Conservation (phyloP, 2,888 invertebrate genomes). For the Xestia sexstrigata region DNA sequence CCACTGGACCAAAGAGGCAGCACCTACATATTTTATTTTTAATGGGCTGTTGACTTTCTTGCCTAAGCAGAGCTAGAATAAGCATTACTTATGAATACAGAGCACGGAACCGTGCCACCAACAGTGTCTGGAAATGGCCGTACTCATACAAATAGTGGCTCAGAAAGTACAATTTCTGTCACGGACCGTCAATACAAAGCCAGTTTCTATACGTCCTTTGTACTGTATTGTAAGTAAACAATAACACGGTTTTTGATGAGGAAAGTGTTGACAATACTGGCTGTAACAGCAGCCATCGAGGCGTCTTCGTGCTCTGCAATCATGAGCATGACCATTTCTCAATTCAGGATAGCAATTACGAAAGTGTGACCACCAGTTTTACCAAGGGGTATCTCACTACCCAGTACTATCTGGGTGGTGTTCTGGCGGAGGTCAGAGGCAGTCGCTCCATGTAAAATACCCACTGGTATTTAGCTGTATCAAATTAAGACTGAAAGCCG, state of each 20-base stretch:
- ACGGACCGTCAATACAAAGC: neutral
- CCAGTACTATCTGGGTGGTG: neutral
- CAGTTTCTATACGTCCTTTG: neutral
- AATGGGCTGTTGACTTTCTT: neutral
- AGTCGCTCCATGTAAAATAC: neutral
- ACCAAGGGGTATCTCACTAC: neutral
- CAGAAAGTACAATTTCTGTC: neutral
- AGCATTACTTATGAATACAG: neutral
- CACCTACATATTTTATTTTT: neutral
- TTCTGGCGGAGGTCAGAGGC: neutral
- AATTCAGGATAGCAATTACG: neutral
- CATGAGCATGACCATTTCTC: neutral
- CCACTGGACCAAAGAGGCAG: neutral
- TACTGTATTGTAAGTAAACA: neutral
- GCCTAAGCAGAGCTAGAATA: neutral
- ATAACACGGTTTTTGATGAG: neutral
- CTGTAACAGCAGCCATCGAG: neutral
- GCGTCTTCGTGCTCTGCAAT: neutral
- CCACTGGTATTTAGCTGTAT: neutral
- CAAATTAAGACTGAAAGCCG: neutral
- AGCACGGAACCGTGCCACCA: neutral
- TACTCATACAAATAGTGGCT: neutral
- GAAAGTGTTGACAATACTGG: neutral
- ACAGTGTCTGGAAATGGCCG: neutral
- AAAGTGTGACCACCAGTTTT: neutral